Evolutionary conservation across 2,888 invertebrate species (phyloP).

Genomic region (Lasioglossum leucozonium): DNA sequence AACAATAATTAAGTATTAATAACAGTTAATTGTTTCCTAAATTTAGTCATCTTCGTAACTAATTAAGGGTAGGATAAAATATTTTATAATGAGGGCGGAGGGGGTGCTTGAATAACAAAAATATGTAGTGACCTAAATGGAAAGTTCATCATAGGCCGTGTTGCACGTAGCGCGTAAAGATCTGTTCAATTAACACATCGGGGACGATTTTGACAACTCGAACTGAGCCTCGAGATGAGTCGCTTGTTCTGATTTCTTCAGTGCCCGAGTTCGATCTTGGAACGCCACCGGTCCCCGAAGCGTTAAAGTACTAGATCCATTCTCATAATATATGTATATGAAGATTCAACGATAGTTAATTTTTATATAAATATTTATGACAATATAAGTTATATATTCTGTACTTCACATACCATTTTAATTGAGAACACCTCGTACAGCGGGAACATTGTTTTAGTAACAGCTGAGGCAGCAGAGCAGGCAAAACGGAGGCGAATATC

Average conservation of each 20-base stretch:
- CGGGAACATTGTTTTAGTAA: conserved; percentile 84
- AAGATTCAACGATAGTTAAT: conserved; percentile 6
- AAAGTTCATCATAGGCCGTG: not conserved
- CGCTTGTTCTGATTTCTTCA: not conserved
- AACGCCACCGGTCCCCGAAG: not conserved
- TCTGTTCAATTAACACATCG: not conserved
- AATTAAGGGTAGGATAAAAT: not conserved
- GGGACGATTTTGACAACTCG: not conserved
- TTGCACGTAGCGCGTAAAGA: not conserved
- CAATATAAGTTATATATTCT: conserved; percentile 35
- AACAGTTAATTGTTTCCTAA: not conserved
- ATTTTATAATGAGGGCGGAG: not conserved
- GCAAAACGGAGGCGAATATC: conserved; percentile 88
- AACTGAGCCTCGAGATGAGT: not conserved
- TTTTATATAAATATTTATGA: conserved; percentile 32
- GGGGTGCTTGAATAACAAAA: not conserved
- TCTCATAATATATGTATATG: conserved; percentile 9
- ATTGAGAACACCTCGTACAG: conserved; percentile 83
- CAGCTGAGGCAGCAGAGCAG: conserved; percentile 83
- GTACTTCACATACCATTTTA: conserved; percentile 75
- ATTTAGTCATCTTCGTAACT: not conserved
- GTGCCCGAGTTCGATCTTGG: not conserved
- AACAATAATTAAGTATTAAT: not conserved
- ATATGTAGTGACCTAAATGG: not conserved
- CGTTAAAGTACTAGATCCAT: not conserved